phyloP scores from a whole-genome alignment of 2,797 vertebrate species.

The Epinephelus coioides region DNA sequence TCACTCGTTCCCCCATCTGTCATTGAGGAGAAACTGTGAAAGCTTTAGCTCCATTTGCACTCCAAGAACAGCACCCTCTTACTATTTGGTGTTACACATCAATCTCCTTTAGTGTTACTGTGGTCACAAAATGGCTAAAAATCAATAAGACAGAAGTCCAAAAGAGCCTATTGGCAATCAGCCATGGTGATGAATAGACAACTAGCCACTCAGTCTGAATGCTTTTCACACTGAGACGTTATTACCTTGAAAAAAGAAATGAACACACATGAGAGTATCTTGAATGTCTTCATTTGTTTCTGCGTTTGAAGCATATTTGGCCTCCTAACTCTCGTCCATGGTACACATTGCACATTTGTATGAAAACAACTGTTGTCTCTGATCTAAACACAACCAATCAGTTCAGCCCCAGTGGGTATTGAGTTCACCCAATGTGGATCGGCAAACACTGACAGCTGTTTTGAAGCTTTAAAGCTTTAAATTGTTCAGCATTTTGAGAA shows the following conservation, averaged over 20 bases:
- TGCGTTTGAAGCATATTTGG: background rate
- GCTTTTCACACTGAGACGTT: conserved; percentile 32
- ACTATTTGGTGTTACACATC: conserved; percentile 56
- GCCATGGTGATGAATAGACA: conserved; percentile 62
- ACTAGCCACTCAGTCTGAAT: conserved; percentile 33
- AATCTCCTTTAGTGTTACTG: conserved; percentile 68
- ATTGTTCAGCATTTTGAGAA: background rate
- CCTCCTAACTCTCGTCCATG: background rate
- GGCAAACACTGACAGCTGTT: background rate
- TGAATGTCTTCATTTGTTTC: conserved; percentile 4
- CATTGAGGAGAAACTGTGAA: conserved; percentile 53
- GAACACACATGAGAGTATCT: background rate
- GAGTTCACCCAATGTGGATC: background rate
- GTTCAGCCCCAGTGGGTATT: background rate
- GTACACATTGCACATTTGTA: background rate
- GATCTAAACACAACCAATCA: background rate
- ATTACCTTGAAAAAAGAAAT: conserved; percentile 34
- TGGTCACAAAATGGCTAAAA: conserved; percentile 68
- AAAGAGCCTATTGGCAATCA: conserved; percentile 62
- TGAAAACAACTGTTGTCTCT: background rate
- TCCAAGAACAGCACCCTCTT: conserved; percentile 48
- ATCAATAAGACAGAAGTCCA: conserved; percentile 68
- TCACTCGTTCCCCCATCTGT: conserved; percentile 22
- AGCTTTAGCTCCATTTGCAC: conserved; percentile 61
- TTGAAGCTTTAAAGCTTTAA: background rate